Evolutionary conservation across 2,797 vertebrate genomes (phyloP).

Genomic region (Channallabes apus): DNA sequence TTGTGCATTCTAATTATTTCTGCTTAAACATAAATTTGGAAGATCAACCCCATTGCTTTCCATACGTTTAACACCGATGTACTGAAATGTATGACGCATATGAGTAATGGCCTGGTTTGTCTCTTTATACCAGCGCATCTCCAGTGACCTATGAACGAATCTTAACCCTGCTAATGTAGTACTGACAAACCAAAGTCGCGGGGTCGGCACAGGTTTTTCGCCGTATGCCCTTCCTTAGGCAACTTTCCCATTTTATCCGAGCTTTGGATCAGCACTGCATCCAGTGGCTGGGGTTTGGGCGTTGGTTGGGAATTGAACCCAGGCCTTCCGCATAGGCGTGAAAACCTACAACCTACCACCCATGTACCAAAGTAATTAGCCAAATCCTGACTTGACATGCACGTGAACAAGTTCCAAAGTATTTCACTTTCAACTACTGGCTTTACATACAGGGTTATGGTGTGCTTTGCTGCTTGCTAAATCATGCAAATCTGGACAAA

Average conservation of each 20-base stretch:
- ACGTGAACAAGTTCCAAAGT: neutral
- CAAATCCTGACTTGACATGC: neutral
- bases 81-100: neutral
- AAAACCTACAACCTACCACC: too few species aligned
- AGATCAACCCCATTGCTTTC: neutral
- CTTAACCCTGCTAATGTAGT: neutral
- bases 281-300: too few species aligned
- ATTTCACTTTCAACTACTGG: neutral
- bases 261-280: too few species aligned
- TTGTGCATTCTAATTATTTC: neutral
- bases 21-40: neutral
- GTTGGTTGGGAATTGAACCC: too few species aligned
- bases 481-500: neutral
- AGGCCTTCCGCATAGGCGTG: too few species aligned
- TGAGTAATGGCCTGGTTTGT: neutral
- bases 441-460: neutral
- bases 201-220: too few species aligned
- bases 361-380: too few species aligned
- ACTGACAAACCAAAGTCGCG: neutral
- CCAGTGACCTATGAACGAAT: neutral
- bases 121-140: neutral
- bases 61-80: neutral
- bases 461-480: neutral
- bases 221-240: too few species aligned
- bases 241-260: too few species aligned